Percentiles rank a stretch among this genome's conserved stretches.
These are phyloP conservation scores for Aphelinus certus DNA, from an alignment of 1,140 invertebrate genomes.

Conservation along the genomic window DNA sequence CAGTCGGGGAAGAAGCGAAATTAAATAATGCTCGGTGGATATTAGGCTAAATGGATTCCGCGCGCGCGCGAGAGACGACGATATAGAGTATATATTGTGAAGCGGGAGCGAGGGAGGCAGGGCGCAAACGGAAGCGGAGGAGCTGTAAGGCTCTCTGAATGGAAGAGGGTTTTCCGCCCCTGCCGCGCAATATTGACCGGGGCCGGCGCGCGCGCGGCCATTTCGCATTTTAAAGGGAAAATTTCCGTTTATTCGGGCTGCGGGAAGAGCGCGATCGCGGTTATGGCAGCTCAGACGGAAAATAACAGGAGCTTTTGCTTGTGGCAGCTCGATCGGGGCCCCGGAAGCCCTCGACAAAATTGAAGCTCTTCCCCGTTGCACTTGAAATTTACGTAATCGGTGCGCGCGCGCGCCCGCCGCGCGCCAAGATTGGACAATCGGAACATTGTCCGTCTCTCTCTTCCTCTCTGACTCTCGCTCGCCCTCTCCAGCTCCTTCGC, in stretches of 20 bases:
- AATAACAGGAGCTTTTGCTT: conserved; percentile 63
- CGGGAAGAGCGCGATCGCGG: conserved; percentile 48
- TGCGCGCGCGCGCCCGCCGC: background rate
- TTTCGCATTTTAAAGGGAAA: conserved; percentile 66
- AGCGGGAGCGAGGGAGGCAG: background rate
- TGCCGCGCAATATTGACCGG: conserved; percentile 37
- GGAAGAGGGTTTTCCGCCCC: conserved; percentile 53
- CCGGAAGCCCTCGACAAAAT: conserved; percentile 48
- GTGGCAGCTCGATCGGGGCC: conserved; percentile 57
- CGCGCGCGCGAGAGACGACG: conserved; percentile 8
- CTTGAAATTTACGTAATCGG: conserved; percentile 40
- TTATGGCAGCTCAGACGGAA: conserved; percentile 62
- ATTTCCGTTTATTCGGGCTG: conserved; percentile 60
- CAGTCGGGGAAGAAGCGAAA: conserved; percentile 34
- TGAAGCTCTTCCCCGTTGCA: conserved; percentile 31
- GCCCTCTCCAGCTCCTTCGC: conserved; percentile 2
- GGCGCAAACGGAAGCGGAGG: conserved; percentile 10
- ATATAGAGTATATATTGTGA: too few relatives aligned
- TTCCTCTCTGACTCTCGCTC: background rate
- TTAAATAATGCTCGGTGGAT: conserved; percentile 47
- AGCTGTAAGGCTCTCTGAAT: conserved; percentile 51
- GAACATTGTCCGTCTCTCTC: conserved; percentile 32
- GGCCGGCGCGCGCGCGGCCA: conserved; percentile 53
- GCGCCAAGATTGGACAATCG: conserved; percentile 36
- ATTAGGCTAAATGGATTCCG: conserved; percentile 53